Conservation (phyloP, 2,888 invertebrate species). For the Galeruca laticollis region DNA sequence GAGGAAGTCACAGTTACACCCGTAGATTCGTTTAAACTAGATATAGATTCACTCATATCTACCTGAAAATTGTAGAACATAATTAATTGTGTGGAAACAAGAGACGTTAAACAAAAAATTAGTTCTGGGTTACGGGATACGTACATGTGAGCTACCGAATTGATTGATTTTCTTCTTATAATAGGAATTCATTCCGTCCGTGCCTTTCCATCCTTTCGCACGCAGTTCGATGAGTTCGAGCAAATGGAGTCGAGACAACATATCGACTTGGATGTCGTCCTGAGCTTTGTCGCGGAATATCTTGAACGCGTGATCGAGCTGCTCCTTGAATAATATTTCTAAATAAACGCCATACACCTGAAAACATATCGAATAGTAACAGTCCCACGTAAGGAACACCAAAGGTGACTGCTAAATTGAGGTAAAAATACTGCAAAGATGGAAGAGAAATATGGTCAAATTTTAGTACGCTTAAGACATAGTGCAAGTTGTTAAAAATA, state of each 20-base stretch:
- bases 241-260: constrained; percentile 87
- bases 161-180: constrained; percentile 74
- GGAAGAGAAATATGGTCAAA: too few relatives aligned
- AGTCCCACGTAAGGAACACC: too few relatives aligned
- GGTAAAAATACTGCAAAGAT: too few relatives aligned
- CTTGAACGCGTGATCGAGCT: constrained; percentile 86
- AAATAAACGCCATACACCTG: constrained; percentile 79
- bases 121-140: not conserved
- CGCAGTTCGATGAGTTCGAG: constrained; percentile 93
- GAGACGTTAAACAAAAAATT: not conserved
- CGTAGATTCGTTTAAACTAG: constrained; percentile 68
- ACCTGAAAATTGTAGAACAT: constrained; percentile 51
- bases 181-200: constrained; percentile 86
- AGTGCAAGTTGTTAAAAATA: too few relatives aligned
- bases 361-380: constrained; percentile 30
- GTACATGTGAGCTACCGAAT: constrained; percentile 58
- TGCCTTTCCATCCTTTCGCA: constrained; percentile 91
- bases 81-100: too few relatives aligned
- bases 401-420: too few relatives aligned
- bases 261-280: constrained; percentile 88
- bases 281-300: constrained; percentile 91
- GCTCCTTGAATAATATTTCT: constrained; percentile 86
- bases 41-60: constrained; percentile 61
- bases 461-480: too few relatives aligned
- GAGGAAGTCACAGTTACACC: constrained; percentile 69